A percentile compares a stretch with the other conserved stretches of the same genome.
phyloP scores from a whole-genome alignment of 2,113 vertebrate species.

The Campylomormyrus tamandua region DNA sequence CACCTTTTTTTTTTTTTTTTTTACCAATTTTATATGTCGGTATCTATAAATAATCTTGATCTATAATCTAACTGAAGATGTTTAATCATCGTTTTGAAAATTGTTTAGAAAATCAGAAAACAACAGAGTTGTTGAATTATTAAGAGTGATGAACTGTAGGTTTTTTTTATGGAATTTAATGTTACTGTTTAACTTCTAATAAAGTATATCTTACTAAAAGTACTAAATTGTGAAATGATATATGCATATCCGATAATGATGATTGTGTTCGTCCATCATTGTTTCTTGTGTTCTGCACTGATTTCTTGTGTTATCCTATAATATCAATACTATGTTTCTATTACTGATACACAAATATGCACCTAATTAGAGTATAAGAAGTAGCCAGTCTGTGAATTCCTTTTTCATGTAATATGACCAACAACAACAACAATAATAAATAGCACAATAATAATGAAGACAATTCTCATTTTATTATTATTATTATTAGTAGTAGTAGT shows the following conservation, averaged over 20 bases:
- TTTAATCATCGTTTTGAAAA: background rate
- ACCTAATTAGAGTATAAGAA: background rate
- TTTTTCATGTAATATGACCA: background rate
- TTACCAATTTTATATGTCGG: background rate
- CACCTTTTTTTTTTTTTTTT: background rate
- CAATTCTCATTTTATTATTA: too few species aligned
- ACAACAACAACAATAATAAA: background rate
- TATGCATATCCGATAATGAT: background rate
- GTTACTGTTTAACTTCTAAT: background rate
- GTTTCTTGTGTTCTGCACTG: background rate
- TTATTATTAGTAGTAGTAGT: too few species aligned
- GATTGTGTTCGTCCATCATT: background rate
- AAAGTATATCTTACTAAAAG: background rate
- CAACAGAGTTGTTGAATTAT: background rate
- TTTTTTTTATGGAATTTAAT: background rate
- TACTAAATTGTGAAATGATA: background rate
- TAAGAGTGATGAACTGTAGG: background rate
- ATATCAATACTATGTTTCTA: background rate
- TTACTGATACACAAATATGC: background rate
- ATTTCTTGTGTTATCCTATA: background rate
- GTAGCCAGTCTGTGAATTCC: background rate
- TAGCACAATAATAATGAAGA: background rate
- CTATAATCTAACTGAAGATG: background rate
- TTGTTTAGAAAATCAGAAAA: background rate
- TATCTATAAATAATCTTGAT: background rate